phyloP scores from a whole-genome alignment of 2,113 vertebrate species.

The Naja naja region DNA sequence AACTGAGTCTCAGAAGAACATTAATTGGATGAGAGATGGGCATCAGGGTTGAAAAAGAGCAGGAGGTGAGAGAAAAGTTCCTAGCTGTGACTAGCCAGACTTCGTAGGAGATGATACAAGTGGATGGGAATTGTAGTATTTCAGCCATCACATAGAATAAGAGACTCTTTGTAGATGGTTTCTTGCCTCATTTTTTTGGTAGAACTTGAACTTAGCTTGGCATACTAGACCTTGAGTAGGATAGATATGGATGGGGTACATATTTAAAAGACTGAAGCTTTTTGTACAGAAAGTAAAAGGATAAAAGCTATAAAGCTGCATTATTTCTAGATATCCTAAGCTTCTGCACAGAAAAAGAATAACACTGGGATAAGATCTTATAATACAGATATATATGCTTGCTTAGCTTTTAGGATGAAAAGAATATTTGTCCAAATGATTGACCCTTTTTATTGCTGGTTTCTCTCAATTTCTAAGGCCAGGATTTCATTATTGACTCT shows the following conservation, averaged over 20 bases:
- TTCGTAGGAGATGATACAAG: neutral
- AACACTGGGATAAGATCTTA: neutral
- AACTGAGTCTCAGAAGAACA: neutral
- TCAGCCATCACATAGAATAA: neutral
- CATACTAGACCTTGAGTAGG: neutral
- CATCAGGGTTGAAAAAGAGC: neutral
- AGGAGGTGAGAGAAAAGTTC: neutral
- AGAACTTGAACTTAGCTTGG: neutral
- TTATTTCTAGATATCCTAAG: neutral
- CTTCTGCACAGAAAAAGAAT: neutral
- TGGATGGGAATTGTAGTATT: neutral
- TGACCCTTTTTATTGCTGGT: neutral
- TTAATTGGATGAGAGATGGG: neutral
- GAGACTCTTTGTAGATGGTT: neutral
- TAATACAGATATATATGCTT: neutral
- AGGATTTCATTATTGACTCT: conserved; percentile 44
- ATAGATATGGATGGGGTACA: neutral
- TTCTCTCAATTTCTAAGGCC: conserved; percentile 36
- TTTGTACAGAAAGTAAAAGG: neutral
- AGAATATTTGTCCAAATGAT: neutral
- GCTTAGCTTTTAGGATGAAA: neutral
- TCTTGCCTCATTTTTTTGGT: neutral
- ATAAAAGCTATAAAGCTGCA: neutral
- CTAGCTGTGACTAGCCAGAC: neutral
- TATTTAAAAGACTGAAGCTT: neutral